Evolutionary conservation across 1,140 invertebrate genomes (phyloP).

Genomic region (Alviniconcha marisindica): DNA sequence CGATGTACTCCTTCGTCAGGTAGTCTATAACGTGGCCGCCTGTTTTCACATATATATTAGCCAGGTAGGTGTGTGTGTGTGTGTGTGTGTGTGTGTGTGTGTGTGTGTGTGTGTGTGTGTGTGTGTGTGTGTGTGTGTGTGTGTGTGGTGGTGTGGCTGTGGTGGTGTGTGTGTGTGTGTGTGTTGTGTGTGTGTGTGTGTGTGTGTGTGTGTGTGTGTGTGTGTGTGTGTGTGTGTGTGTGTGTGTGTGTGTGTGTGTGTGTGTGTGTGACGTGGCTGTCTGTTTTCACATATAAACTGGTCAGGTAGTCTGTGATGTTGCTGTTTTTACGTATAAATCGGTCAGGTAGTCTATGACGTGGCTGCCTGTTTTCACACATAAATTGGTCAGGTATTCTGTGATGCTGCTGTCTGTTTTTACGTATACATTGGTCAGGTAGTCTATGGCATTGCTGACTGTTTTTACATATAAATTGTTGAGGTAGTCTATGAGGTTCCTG

Average conservation of each 20-base stretch:
- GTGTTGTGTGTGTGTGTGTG: not conserved
- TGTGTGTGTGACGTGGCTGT: not conserved
- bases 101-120: not conserved
- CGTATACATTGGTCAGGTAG: too few relatives aligned
- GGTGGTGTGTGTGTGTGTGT: not conserved
- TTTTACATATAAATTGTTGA: too few relatives aligned
- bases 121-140: not conserved
- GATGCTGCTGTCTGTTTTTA: too few relatives aligned
- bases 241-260: not conserved
- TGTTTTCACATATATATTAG: too few relatives aligned
- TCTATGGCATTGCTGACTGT: too few relatives aligned
- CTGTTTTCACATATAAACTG: too few relatives aligned
- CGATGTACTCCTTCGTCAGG: conserved; percentile 24
- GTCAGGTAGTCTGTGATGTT: too few relatives aligned
- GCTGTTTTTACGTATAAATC: too few relatives aligned
- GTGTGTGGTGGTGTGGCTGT: not conserved
- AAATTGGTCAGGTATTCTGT: not conserved
- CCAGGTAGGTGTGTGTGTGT: not conserved
- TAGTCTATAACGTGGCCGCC: not conserved
- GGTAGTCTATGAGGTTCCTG: not conserved
- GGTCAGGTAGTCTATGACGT: not conserved
- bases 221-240: not conserved
- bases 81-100: not conserved
- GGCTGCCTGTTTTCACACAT: not conserved
- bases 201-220: not conserved